Base-by-base conservation (phyloP, 2,888 invertebrate species). In the Spisula solida region DNA sequence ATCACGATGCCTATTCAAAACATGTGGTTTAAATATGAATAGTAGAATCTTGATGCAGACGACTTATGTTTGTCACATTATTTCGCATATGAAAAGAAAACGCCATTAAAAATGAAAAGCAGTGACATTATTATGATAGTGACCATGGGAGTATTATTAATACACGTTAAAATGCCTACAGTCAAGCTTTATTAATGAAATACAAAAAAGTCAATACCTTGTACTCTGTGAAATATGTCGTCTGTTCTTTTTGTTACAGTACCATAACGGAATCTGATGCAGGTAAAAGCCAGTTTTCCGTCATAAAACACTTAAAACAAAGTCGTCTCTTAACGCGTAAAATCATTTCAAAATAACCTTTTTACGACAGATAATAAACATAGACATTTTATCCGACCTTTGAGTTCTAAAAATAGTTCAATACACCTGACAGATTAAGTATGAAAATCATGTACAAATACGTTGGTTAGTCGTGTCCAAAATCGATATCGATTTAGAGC, bases 331-430 rank as follows among this genome's bases (percentile, higher is more conserved):
- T 34, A 34, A 75, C 75, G 34, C 75, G 34, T 25, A 75, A 75
- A 31, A 75, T 75, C 34, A 75, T 31, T 75, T 75, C 75, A 75
- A 75, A 75, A 75, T 75, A 18, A 31, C 75, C 31, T 18, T 31
- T 75, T 70, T 70, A 70, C 8, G 31, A 31, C 31, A 66, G 75
- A 75, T 34, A 75, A 75, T 75, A 75, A 75, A 75, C 75, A 75
- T 34, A 75, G 34, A 31, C 14, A 75, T 34, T 75, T 34, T 75
- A 34, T 34, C 31, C 20, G 75, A 31, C 29, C 5, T 25, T 31
- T 41, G 8, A 25, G 4, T 1, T 34, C 75, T 75, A 75, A 18
- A 75, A 34, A 75, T 75, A 75, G 75, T 31, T 34, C 16, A 14
- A 34, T 75, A 75, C 31, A 75, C 75, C 75, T 75, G 31, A 31